Conservation (phyloP, 2,888 invertebrate genomes). For the Andrena flavipes region DNA sequence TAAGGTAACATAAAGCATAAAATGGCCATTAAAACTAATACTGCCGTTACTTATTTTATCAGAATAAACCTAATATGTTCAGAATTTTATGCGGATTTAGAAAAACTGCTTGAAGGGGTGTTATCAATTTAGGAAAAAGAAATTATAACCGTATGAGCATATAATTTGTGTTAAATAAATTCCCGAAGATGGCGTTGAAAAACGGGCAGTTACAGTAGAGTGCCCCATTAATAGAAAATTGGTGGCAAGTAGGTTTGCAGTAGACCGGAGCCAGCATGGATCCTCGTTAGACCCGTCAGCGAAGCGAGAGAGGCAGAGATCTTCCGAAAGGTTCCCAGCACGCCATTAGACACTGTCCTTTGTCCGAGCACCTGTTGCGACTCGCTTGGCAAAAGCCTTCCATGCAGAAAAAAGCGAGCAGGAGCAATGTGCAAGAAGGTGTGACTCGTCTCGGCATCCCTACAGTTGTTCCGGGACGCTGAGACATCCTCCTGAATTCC, state of each 20-base stretch:
- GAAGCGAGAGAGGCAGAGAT: slow-evolving; percentile 34
- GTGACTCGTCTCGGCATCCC: slow-evolving; percentile 20
- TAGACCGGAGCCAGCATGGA: background rate
- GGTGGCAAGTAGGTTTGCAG: background rate
- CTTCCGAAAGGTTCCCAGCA: slow-evolving; percentile 39
- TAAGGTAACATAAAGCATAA: too few relatives aligned
- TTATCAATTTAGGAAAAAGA: background rate
- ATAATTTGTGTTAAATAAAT: too few relatives aligned
- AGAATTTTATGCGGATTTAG: too few relatives aligned
- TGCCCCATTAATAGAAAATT: background rate
- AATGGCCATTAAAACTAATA: too few relatives aligned
- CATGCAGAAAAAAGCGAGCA: slow-evolving; percentile 29
- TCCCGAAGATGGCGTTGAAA: too few relatives aligned
- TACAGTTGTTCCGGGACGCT: background rate
- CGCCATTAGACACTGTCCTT: slow-evolving; percentile 61
- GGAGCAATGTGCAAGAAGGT: slow-evolving; percentile 23
- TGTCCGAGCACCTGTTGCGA: slow-evolving; percentile 72
- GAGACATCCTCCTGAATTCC: slow-evolving; percentile 10
- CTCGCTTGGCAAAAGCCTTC: slow-evolving; percentile 14
- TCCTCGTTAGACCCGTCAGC: slow-evolving; percentile 59
- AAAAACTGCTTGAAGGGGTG: too few relatives aligned
- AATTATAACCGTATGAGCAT: background rate
- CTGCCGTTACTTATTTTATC: too few relatives aligned
- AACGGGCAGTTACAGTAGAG: too few relatives aligned
- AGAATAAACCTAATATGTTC: too few relatives aligned